Evolutionary conservation across 1,140 invertebrate genomes (phyloP).

Genomic region (Lasaia peninsularis): DNA sequence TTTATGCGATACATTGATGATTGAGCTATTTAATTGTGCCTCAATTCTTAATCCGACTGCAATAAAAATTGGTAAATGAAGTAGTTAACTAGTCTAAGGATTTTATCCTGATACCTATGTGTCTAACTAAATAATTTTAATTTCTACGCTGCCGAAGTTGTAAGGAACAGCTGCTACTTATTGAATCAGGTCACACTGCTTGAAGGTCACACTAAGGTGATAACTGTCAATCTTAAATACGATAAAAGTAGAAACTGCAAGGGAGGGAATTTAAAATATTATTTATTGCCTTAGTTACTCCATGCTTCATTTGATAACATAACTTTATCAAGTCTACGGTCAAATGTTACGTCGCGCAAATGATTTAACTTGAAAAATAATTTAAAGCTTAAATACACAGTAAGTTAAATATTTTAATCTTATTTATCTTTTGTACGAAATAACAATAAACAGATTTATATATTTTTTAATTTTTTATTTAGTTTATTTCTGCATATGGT

Average conservation of each 20-base stretch:
- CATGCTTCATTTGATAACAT: neutral
- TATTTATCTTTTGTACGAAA: neutral
- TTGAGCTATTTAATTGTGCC: too few relatives aligned
- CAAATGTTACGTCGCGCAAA: too few relatives aligned
- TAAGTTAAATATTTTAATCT: neutral
- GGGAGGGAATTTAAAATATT: constrained; percentile 17
- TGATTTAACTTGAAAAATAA: too few relatives aligned
- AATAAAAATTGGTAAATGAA: too few relatives aligned
- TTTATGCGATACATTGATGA: too few relatives aligned
- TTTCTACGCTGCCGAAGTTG: too few relatives aligned
- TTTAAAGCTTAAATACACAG: neutral
- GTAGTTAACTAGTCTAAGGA: too few relatives aligned
- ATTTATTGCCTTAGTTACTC: neutral
- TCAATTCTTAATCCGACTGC: too few relatives aligned
- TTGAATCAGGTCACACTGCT: neutral
- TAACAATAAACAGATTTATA: neutral
- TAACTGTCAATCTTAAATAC: constrained; percentile 27
- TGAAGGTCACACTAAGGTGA: constrained; percentile 30
- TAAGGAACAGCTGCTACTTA: too few relatives aligned
- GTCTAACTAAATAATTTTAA: too few relatives aligned
- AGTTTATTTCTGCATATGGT: neutral
- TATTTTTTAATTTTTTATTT: neutral
- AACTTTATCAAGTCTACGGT: neutral
- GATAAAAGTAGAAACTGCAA: constrained; percentile 1
- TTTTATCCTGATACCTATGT: too few relatives aligned